Conservation (phyloP, 2,113 vertebrate species). For the Dasyurus viverrinus region DNA sequence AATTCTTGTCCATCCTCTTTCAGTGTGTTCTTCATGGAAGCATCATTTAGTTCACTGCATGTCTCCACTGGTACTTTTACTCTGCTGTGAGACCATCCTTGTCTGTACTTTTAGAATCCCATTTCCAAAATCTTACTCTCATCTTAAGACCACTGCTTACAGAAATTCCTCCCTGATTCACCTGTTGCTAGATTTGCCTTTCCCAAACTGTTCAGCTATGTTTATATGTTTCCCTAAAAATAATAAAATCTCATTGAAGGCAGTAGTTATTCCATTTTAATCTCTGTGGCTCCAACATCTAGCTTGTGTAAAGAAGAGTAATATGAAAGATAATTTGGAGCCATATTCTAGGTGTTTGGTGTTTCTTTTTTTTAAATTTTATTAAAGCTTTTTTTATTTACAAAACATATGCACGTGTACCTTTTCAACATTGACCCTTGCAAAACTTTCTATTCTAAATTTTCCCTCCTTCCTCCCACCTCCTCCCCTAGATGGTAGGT, state of each 20-base stretch:
- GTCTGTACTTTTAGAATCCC: neutral
- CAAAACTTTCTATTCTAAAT: no score
- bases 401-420: no score
- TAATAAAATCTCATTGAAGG: neutral
- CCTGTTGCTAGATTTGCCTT: neutral
- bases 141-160: neutral
- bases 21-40: neutral
- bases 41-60: neutral
- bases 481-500: no score
- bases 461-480: no score
- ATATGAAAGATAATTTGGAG: neutral
- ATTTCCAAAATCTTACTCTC: neutral
- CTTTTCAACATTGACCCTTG: no score
- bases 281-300: neutral
- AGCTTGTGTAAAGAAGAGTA: neutral
- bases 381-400: no score
- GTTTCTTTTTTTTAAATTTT: neutral
- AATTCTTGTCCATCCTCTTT: neutral
- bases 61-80: neutral
- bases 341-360: neutral
- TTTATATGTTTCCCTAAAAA: neutral
- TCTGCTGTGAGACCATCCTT: neutral
- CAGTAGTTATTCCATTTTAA: neutral
- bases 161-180: neutral
- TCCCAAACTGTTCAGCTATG: neutral